Conservation (phyloP, 2,113 vertebrate genomes). For the Erinaceus europaeus region DNA sequence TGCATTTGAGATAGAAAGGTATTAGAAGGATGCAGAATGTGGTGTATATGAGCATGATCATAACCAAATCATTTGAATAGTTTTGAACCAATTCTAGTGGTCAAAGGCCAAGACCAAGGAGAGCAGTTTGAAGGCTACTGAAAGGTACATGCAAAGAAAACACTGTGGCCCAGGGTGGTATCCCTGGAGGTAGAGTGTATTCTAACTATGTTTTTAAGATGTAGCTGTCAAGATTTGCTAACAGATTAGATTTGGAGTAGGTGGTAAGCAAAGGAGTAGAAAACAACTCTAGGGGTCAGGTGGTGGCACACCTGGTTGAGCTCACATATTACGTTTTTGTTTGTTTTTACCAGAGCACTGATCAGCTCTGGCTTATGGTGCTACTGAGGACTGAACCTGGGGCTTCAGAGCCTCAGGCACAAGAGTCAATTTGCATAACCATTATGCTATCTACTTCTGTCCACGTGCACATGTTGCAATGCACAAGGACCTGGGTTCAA, state of each 20-base stretch:
- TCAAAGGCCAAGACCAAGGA: background rate
- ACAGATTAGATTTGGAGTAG: background rate
- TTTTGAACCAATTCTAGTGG: background rate
- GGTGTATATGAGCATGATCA: background rate
- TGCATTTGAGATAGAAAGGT: background rate
- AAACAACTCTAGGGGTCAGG: background rate
- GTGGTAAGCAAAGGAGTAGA: background rate
- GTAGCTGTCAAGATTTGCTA: background rate
- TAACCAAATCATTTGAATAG: background rate
- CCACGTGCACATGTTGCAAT: too few relatives aligned
- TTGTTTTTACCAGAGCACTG: too few relatives aligned
- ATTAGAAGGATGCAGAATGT: too few relatives aligned
- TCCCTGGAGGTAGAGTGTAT: too few relatives aligned
- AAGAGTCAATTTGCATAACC: too few relatives aligned
- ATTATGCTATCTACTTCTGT: too few relatives aligned
- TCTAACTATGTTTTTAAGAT: background rate
- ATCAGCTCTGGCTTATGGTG: too few relatives aligned
- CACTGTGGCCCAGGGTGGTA: background rate
- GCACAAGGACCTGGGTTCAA: too few relatives aligned
- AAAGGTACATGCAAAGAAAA: background rate
- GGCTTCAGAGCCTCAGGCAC: too few relatives aligned
- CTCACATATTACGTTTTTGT: too few relatives aligned
- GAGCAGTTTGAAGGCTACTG: background rate
- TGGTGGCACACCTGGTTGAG: too few relatives aligned
- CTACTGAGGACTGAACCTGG: too few relatives aligned